Evolutionary conservation across 2,797 vertebrate genomes (phyloP).

Genomic region (Pogoniulus pusillus): DNA sequence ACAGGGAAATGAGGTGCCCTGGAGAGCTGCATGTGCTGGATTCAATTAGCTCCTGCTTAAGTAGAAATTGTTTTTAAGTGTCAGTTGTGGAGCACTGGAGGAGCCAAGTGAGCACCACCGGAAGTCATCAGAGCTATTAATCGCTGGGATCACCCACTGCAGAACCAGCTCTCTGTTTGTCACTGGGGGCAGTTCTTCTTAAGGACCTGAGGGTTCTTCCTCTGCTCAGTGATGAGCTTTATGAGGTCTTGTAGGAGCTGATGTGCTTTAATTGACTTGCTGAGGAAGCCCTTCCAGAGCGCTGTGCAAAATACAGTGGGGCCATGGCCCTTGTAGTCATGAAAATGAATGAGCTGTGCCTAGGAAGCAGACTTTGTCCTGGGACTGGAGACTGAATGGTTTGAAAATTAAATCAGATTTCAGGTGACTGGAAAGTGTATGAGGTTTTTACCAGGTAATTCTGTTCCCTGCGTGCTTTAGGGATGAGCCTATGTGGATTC

Average conservation of each 20-base stretch:
- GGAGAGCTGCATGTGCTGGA: not conserved
- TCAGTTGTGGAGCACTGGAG: conserved; percentile 19
- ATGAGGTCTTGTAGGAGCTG: not conserved
- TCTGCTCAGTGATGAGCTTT: not conserved
- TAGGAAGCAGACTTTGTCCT: not conserved
- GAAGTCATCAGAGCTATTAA: conserved; percentile 37
- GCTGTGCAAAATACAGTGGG: not conserved
- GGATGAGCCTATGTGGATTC: not conserved
- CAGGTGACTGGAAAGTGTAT: not conserved
- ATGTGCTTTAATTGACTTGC: not conserved
- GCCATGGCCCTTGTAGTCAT: not conserved
- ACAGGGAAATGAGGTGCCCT: not conserved
- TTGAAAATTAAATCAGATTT: conserved; percentile 41
- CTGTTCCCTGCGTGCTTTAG: not conserved
- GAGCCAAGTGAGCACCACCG: conserved; percentile 16
- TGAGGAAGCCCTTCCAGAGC: not conserved
- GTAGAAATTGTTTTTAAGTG: conserved; percentile 40
- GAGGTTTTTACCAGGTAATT: conserved; percentile 8
- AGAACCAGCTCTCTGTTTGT: conserved; percentile 21
- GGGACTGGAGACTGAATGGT: not conserved
- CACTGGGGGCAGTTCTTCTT: conserved; percentile 18
- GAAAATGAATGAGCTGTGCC: not conserved
- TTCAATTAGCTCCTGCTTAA: conserved; percentile 38
- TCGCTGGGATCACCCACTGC: not conserved
- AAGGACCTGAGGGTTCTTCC: not conserved